phyloP scores from a whole-genome alignment of 2,888 invertebrate genomes.

The Odontomyia ornata region DNA sequence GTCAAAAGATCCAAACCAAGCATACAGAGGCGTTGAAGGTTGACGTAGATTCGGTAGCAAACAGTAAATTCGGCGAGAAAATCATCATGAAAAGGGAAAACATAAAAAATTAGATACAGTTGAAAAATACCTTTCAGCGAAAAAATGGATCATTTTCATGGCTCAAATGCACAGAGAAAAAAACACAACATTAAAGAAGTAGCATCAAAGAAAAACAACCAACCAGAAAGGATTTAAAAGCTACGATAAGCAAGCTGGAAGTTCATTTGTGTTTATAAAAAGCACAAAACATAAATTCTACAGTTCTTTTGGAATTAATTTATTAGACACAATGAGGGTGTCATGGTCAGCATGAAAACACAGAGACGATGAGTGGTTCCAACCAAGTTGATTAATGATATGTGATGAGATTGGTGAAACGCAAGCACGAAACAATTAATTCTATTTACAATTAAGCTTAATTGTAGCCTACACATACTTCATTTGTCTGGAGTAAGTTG shows the following conservation, averaged over 20 bases:
- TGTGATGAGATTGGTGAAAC: background rate
- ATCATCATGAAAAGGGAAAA: constrained; percentile 19
- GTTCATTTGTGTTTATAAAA: background rate
- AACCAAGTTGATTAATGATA: background rate
- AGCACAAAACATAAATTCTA: background rate
- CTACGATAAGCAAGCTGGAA: background rate
- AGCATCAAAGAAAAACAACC: background rate
- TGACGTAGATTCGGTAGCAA: background rate
- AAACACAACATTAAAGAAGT: background rate
- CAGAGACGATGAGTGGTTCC: background rate
- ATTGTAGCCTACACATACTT: too few species aligned
- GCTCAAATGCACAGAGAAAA: background rate
- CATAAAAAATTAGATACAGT: background rate
- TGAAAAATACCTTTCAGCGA: background rate
- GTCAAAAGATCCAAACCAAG: background rate
- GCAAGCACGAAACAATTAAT: background rate
- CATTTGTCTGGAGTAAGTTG: too few species aligned
- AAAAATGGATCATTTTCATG: background rate
- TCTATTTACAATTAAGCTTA: too few species aligned
- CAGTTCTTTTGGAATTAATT: too few species aligned
- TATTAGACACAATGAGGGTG: background rate
- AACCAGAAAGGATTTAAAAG: background rate
- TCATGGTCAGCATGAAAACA: background rate
- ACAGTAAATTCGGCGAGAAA: background rate
- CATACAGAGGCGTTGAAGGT: background rate